phyloP scores from a whole-genome alignment of 1,140 invertebrate species.

The Drosophila saltans region DNA sequence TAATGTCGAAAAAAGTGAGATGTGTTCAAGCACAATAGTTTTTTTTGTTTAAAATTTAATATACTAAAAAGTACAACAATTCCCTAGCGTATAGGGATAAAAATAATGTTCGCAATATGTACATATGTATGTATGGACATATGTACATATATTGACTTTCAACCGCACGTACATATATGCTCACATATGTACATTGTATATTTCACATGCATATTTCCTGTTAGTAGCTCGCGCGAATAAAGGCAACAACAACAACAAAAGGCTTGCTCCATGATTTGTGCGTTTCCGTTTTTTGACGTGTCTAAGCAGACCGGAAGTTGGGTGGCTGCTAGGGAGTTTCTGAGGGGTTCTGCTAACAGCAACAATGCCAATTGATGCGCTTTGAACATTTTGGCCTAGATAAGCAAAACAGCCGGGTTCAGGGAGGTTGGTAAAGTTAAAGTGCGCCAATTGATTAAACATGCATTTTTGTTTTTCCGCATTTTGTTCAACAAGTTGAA shows the following conservation, averaged over 20 bases:
- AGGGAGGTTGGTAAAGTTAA: constrained; percentile 39
- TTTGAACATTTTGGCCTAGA: constrained; percentile 51
- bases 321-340: neutral
- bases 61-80: too few relatives aligned
- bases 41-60: too few relatives aligned
- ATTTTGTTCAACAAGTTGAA: constrained; percentile 53
- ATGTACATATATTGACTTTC: neutral
- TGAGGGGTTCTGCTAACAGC: constrained; percentile 7
- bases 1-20: neutral
- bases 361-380: constrained; percentile 44
- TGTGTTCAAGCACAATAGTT: neutral
- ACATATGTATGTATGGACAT: too few relatives aligned
- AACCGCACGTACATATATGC: constrained; percentile 18
- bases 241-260: constrained; percentile 50
- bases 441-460: constrained; percentile 64
- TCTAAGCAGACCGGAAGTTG: constrained; percentile 14
- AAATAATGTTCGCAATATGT: neutral
- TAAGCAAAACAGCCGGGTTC: constrained; percentile 3
- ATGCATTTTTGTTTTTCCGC: constrained; percentile 37
- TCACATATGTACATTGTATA: constrained; percentile 47
- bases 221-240: constrained; percentile 33
- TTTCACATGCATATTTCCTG: constrained; percentile 64
- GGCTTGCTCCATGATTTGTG: constrained; percentile 66
- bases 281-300: constrained; percentile 60
- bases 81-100: neutral